Conservation (phyloP, 2,888 invertebrate genomes). For the Andrena trimmerana region DNA sequence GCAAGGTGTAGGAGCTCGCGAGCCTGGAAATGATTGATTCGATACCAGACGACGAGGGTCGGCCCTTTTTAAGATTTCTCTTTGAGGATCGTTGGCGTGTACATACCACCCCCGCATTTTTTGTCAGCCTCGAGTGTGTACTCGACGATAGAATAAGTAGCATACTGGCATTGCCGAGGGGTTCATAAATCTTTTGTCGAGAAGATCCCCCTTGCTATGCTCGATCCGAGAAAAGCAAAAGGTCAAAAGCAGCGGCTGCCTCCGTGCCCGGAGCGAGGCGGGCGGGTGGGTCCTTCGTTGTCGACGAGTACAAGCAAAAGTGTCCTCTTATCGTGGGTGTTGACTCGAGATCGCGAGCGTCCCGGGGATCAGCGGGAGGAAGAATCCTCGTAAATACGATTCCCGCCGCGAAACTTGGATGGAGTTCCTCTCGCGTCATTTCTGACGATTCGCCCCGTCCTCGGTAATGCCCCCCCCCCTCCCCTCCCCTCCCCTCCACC, state of each 20-base stretch:
- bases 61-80: slow-evolving; percentile 63
- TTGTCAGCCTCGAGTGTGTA: slow-evolving; percentile 67
- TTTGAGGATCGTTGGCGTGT: slow-evolving; percentile 71
- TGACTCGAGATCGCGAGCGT: slow-evolving; percentile 56
- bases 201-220: slow-evolving; percentile 66
- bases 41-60: slow-evolving; percentile 26
- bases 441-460: slow-evolving; percentile 19
- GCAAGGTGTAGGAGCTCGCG: slow-evolving; percentile 41
- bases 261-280: slow-evolving; percentile 16
- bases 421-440: slow-evolving; percentile 48
- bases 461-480: background rate
- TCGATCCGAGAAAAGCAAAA: slow-evolving; percentile 67
- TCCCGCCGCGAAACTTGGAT: slow-evolving; percentile 51
- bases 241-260: slow-evolving; percentile 67
- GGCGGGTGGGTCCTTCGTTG: slow-evolving; percentile 60
- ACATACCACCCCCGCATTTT: slow-evolving; percentile 67
- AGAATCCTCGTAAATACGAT: slow-evolving; percentile 56
- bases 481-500: background rate
- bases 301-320: slow-evolving; percentile 53
- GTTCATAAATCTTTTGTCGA: slow-evolving; percentile 78
- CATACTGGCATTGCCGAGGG: slow-evolving; percentile 73
- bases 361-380: slow-evolving; percentile 12
- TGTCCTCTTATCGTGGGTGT: slow-evolving; percentile 72
- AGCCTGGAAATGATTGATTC: slow-evolving; percentile 65
- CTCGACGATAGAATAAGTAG: slow-evolving; percentile 76